A percentile compares a stretch with the other conserved stretches of the same genome.
These are phyloP conservation scores for Phenacoccus solenopsis DNA, from an alignment of 1,140 invertebrate species.

Conservation along the genomic window DNA sequence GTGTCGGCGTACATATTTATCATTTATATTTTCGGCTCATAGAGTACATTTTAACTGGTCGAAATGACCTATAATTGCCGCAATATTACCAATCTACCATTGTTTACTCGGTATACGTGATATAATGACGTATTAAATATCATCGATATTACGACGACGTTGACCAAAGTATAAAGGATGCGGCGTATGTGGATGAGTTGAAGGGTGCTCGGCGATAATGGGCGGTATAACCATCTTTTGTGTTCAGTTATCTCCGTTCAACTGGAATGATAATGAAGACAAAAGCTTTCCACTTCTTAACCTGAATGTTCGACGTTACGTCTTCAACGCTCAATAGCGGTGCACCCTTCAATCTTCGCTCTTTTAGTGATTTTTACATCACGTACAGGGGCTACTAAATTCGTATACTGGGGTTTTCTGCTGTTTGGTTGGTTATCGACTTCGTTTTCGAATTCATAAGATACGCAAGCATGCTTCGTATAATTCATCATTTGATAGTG, in stretches of 20 bases:
- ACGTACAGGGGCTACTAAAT: neutral
- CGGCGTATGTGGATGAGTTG: neutral
- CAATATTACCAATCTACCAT: too few species aligned
- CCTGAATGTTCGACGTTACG: neutral
- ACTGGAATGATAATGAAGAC: slow-evolving; percentile 16
- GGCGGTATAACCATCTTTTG: slow-evolving; percentile 13
- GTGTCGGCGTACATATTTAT: too few species aligned
- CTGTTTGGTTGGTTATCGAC: too few species aligned
- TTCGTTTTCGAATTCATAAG: too few species aligned
- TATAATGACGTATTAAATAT: neutral
- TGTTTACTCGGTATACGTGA: too few species aligned
- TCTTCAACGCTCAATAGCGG: neutral
- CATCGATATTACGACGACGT: neutral
- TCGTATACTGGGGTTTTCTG: too few species aligned
- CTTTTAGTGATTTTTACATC: neutral
- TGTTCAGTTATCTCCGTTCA: slow-evolving; percentile 3
- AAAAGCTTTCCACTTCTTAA: slow-evolving; percentile 18
- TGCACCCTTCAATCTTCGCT: slow-evolving; percentile 13
- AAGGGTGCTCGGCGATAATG: neutral
- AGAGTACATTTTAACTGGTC: too few species aligned
- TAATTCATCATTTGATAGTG: too few species aligned
- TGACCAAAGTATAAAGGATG: neutral
- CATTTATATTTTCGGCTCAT: too few species aligned
- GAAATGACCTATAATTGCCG: too few species aligned
- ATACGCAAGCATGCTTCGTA: too few species aligned